Percentiles rank a stretch among this genome's conserved stretches.
These are phyloP conservation scores for Polylopha cassiicola DNA, from an alignment of 2,888 invertebrate species.

Conservation along the genomic window DNA sequence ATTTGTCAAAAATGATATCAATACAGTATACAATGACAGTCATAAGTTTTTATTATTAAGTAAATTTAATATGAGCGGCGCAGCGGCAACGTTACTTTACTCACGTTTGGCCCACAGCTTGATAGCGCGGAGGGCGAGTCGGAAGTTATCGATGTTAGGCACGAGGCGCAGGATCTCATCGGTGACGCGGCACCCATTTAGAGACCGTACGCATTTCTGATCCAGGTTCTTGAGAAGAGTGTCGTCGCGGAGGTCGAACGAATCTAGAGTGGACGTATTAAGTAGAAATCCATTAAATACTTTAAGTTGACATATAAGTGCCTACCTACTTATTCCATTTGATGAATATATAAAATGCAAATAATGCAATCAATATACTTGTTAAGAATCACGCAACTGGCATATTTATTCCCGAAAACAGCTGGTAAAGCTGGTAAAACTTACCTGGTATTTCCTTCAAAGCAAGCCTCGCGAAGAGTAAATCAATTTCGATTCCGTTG, in stretches of 20 bases:
- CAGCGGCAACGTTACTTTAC: conserved; percentile 41
- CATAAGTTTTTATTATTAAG: too few relatives aligned
- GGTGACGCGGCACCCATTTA: conserved; percentile 98
- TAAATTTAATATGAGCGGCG: too few relatives aligned
- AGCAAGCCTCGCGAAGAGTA: conserved; percentile 96
- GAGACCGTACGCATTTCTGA: conserved; percentile 95
- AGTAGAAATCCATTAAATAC: neutral
- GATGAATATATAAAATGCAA: too few relatives aligned
- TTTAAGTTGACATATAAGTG: too few relatives aligned
- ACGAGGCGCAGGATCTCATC: conserved; percentile 98
- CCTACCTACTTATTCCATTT: too few relatives aligned
- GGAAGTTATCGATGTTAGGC: conserved; percentile 95
- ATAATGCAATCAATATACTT: too few relatives aligned
- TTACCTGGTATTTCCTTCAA: conserved; percentile 96
- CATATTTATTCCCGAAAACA: too few relatives aligned
- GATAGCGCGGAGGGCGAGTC: conserved; percentile 94
- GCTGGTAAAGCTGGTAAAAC: conserved; percentile 16
- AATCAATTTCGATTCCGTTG: conserved; percentile 98
- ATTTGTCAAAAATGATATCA: too few relatives aligned
- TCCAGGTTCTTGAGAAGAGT: conserved; percentile 95
- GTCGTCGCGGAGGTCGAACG: conserved; percentile 92
- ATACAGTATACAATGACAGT: too few relatives aligned
- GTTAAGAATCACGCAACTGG: too few relatives aligned
- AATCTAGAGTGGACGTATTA: conserved; percentile 55
- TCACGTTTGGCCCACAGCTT: conserved; percentile 99